Evolutionary conservation across 2,113 vertebrate genomes (phyloP).

Genomic region (Megaceryle maxima): DNA sequence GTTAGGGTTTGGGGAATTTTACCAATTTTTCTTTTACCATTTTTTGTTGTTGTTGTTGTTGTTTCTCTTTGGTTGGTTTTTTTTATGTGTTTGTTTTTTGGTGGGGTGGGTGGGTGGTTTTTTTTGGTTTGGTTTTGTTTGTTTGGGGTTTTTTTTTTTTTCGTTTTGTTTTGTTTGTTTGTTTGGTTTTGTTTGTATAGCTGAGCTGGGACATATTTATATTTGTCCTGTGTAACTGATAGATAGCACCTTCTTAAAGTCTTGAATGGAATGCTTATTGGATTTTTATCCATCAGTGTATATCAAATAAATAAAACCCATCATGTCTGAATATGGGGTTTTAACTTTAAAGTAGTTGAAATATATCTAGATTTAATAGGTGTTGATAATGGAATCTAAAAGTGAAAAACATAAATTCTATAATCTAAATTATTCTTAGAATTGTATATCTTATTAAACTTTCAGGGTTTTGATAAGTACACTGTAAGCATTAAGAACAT

Average conservation of each 20-base stretch:
- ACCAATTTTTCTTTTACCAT: not conserved
- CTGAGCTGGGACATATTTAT: not conserved
- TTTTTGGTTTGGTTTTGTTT: not conserved
- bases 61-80: not conserved
- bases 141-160: not conserved
- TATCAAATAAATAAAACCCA: not conserved
- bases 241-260: not conserved
- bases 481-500: slow-evolving; percentile 19
- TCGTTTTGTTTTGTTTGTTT: not conserved
- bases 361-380: not conserved
- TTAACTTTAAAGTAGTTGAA: not conserved
- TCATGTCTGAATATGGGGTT: not conserved
- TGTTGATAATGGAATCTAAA: not conserved
- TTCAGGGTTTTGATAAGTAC: not conserved
- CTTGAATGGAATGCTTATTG: not conserved
- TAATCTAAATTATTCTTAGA: not conserved
- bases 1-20: not conserved
- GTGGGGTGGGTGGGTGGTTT: not conserved
- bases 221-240: not conserved
- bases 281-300: not conserved
- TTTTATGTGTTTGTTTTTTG: not conserved
- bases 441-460: not conserved
- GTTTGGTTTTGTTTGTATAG: not conserved
- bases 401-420: not conserved
- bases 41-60: not conserved